A percentile compares a stretch with the other conserved stretches of the same genome.
These are phyloP conservation scores for Tethea ocularis DNA, from an alignment of 2,888 invertebrate genomes.

Conservation along the genomic window DNA sequence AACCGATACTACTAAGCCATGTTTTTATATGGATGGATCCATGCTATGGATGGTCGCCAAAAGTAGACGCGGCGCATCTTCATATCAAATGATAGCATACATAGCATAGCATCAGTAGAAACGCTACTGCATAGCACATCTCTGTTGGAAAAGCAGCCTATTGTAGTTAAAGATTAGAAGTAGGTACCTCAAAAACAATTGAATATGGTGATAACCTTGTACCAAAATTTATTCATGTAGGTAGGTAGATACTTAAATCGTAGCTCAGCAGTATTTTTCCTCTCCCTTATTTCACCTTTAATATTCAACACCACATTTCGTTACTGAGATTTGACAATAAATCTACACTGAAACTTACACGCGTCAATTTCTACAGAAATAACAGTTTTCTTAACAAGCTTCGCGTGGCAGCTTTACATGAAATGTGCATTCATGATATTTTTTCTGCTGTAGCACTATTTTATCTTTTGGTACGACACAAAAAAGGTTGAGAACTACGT, in stretches of 20 bases:
- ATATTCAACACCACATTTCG: neutral
- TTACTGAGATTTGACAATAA: neutral
- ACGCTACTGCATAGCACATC: too few species aligned
- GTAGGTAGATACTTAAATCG: too few species aligned
- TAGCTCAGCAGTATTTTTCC: neutral
- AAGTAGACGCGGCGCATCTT: too few species aligned
- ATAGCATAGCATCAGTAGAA: too few species aligned
- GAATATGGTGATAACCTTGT: too few species aligned
- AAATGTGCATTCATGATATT: constrained; percentile 30
- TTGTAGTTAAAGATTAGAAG: neutral
- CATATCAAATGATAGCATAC: too few species aligned
- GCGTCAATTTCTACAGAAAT: neutral
- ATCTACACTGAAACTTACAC: neutral
- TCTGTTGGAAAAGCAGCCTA: too few species aligned
- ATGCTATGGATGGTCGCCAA: too few species aligned
- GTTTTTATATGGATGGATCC: too few species aligned
- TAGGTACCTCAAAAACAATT: too few species aligned
- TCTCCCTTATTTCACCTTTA: neutral
- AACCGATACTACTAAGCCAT: too few species aligned
- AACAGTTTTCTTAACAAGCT: constrained; percentile 12
- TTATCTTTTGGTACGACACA: constrained; percentile 41
- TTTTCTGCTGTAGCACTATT: constrained; percentile 38
- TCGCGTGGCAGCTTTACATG: constrained; percentile 28
- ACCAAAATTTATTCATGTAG: neutral
- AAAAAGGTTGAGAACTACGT: constrained; percentile 55